These are phyloP conservation scores for Hydractinia echinata DNA, from an alignment of 30 jellyfish, hydroid and myxozoan genomes.

Conservation along the genomic window DNA sequence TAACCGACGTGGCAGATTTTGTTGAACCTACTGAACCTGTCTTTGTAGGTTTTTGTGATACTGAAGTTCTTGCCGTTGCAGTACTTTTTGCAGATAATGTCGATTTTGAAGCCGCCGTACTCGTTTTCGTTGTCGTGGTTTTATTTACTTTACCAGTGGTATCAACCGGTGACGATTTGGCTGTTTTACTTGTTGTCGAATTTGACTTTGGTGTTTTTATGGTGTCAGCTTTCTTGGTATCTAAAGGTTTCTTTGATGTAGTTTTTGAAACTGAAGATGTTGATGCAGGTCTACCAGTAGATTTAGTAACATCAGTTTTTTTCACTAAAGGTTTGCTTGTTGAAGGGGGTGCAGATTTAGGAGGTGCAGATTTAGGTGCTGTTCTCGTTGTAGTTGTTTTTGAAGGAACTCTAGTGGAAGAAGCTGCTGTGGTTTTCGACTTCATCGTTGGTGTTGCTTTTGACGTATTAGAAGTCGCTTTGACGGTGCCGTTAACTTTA, in stretches of 20 bases:
- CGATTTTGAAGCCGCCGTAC: not conserved
- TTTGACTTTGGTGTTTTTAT: constrained; percentile 11
- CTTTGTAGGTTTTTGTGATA: not conserved
- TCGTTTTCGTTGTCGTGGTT: not conserved
- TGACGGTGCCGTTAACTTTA: not conserved
- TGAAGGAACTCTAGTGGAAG: constrained; percentile 10
- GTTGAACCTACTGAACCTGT: constrained; percentile 22
- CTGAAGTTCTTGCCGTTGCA: not conserved
- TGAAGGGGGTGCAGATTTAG: constrained; percentile 30
- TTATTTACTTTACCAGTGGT: not conserved
- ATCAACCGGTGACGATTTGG: not conserved
- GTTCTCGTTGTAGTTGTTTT: constrained; percentile 13
- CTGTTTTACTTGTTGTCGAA: constrained; percentile 2
- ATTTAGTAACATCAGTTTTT: constrained; percentile 34
- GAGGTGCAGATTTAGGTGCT: constrained; percentile 15
- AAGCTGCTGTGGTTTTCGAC: constrained; percentile 2
- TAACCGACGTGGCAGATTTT: not conserved
- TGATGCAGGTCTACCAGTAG: constrained; percentile 31
- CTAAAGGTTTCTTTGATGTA: constrained; percentile 26
- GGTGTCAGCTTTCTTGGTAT: constrained; percentile 9
- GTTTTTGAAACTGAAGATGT: constrained; percentile 6
- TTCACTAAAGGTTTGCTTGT: constrained; percentile 8
- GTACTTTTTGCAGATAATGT: not conserved
- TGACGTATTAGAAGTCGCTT: not conserved
- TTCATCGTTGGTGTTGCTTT: constrained; percentile 17